Evolutionary conservation across 92 coral and sea anemone genomes (phyloP).

Genomic region (Scolanthus callimorphus): DNA sequence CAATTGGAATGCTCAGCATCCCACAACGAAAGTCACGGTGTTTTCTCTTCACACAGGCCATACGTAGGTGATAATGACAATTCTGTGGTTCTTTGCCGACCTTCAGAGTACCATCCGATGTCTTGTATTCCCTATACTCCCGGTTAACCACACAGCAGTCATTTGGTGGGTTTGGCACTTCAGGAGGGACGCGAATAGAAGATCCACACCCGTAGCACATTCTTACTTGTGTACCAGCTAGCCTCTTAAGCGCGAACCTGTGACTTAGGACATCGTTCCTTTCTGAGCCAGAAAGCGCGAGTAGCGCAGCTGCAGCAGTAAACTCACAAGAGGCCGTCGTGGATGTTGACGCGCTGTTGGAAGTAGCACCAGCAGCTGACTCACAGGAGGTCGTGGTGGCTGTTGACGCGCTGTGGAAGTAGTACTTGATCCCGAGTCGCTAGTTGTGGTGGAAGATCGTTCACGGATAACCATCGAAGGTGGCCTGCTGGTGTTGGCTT

Average conservation of each 20-base stretch:
- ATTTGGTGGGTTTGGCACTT: constrained; percentile 47
- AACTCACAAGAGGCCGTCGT: constrained; percentile 10
- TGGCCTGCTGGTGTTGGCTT: constrained; percentile 9
- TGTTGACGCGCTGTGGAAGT: background rate
- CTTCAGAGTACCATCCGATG: no score
- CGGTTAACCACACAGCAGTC: no score
- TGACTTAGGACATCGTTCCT: constrained; percentile 7
- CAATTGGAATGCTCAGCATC: no score
- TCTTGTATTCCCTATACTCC: no score
- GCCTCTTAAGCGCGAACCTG: constrained; percentile 35
- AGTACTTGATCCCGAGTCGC: no score
- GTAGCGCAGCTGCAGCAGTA: constrained; percentile 22
- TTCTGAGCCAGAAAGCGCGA: constrained; percentile 20
- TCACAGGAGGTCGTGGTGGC: background rate
- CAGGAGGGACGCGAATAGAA: constrained; percentile 26
- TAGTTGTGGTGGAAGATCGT: background rate
- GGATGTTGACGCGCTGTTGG: constrained; percentile 1
- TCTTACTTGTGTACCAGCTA: constrained; percentile 33
- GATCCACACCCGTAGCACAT: constrained; percentile 37
- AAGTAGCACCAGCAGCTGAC: background rate
- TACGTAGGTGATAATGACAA: no score
- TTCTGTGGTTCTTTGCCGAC: no score
- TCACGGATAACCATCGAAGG: background rate
- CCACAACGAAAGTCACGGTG: no score
- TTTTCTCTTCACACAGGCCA: no score